Evolutionary conservation across 30 jellyfish, hydroid and myxozoan species (phyloP), one percentile per base, ranked within the genome.

Genomic region (Turritopsis dohrnii): DNA sequence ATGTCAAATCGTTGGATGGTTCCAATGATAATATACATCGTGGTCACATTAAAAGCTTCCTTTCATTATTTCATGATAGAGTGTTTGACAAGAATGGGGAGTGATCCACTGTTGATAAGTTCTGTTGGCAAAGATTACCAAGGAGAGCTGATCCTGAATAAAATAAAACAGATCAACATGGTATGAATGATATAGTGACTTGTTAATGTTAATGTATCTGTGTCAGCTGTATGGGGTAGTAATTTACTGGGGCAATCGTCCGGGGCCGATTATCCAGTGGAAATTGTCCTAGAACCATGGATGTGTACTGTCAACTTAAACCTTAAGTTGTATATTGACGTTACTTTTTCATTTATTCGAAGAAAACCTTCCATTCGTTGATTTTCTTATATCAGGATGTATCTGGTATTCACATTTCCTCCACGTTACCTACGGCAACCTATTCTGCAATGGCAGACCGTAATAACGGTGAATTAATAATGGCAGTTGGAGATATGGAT

Each of bases 401-500:
- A 3, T 29, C 90, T 25, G 97, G 97, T 5, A 71, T 91, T 18
- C 5, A 76, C 84, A 87, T 83, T 13, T 65, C 94, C 13, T 25
- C 85, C 9, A 88, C 84, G 31, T 54, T 27, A 72, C 87, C 96
- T 1, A 87, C 97, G 7, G 97, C 97, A 19, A 76, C 94, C 27
- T 91, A 91, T 79, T 87, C 93, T 1, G 96, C 89, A 23, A 84
- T 91, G 52, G 84, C 85, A 87, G 28, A 29, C 18, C 80, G 87
- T 74, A 76, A 53, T 31, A 79, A 85, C 1, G 97, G 97, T 9
- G 97, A 91, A n/a, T 22, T 91, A 21, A 79, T 91, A n/a, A 29
- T 91, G 88, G 94, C 85, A 1, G 95, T 91, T 28, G 97, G 97
- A 0, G 97, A 91, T 29, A 91, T 91, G 97, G 89, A 83, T 28